Evolutionary conservation across 2,888 invertebrate genomes (phyloP), one percentile per base, ranked within the genome.

Genomic region (Nemurella pictetii): DNA sequence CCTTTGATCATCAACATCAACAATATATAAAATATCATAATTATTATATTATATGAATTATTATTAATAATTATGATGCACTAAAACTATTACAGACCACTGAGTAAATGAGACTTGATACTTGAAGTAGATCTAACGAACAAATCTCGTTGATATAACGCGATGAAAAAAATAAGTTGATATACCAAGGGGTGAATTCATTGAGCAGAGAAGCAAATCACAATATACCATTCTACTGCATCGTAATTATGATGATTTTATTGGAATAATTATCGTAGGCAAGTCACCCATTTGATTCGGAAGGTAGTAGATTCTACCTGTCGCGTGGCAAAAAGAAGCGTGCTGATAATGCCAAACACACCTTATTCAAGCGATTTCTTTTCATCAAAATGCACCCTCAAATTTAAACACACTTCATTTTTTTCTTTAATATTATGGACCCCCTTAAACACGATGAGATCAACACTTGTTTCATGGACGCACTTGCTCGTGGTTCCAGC

Each of bases 381-480:
- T 82, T 72, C 82, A 82, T 82, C 9, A 55, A 82, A 55, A 82
- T 72, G 82, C 82, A 72, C 55, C 26, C 81, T 81, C 28, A n/a
- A 12, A 36, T n/a, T 81, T 7, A 26, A 81, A 35, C 30, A 81
- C 32, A n/a, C 25, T 80, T 20, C 15, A 30, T 80, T 80, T 32
- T 80, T 80, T n/a, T n/a, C 28, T 32, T 80, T 80, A 80, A 30
- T 32, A 30, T 80, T n/a, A 80, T 80, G 82, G 82, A 82, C 82
- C 82, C 77, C 82, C 72, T 82, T 55, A 82, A 82, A 82, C n/a
- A 29, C 15, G 2, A 78, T n/a, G 29, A 78, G 29, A 30, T 30
- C 9, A 29, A n/a, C n/a, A 30, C 28, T 78, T 78, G 78, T 4
- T 78, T 7, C 30, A 78, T 4, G 30, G 20, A 75, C 30, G n/a